These are phyloP conservation scores for Pterostichus niger DNA, from an alignment of 2,888 invertebrate species.

Conservation along the genomic window DNA sequence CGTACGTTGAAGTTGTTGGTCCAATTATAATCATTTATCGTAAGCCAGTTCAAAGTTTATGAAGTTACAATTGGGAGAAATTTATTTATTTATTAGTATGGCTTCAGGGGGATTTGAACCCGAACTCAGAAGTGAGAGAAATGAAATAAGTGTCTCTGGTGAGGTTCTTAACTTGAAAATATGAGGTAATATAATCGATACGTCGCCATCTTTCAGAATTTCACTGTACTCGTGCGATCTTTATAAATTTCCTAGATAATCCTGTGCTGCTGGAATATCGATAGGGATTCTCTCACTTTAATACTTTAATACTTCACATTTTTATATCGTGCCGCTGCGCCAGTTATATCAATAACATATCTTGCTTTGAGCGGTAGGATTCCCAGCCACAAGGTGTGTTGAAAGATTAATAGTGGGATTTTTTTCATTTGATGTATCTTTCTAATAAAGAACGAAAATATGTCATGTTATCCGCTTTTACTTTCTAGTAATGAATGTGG, in stretches of 20 bases:
- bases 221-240: constrained; percentile 23
- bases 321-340: background rate
- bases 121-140: constrained; percentile 10
- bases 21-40: constrained; percentile 12
- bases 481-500: constrained; percentile 9
- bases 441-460: constrained; percentile 44
- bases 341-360: constrained; percentile 15
- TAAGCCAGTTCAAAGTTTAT: constrained; percentile 15
- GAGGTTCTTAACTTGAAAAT: constrained; percentile 19
- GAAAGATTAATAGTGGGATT: constrained; percentile 45
- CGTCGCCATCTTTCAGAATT: constrained; percentile 43
- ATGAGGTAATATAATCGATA: constrained; percentile 39
- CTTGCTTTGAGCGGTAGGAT: background rate
- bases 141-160: constrained; percentile 29
- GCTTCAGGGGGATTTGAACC: constrained; percentile 41
- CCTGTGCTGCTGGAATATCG: constrained; percentile 2
- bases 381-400: constrained; percentile 14
- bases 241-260: constrained; percentile 50
- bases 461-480: constrained; percentile 30
- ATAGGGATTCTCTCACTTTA: background rate
- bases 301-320: constrained; percentile 17
- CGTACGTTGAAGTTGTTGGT: constrained; percentile 4
- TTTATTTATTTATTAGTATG: constrained; percentile 28
- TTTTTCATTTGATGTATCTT: constrained; percentile 52
- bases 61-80: constrained; percentile 30